phyloP scores from a whole-genome alignment of 2,113 vertebrate species.

The Acinonyx jubatus region DNA sequence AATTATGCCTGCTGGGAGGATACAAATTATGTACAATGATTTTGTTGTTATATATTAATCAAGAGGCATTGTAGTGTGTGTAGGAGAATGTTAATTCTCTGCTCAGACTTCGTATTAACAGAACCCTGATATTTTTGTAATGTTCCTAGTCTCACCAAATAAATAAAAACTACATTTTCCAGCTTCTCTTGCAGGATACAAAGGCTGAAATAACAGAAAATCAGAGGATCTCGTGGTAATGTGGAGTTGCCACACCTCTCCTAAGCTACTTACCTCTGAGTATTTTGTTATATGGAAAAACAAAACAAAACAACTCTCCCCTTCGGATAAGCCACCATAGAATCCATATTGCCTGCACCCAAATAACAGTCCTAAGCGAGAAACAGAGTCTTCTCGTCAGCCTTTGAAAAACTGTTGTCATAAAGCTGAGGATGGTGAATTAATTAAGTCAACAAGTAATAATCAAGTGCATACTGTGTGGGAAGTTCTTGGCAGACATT shows the following conservation, averaged over 20 bases:
- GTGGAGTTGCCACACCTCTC: neutral
- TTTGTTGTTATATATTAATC: neutral
- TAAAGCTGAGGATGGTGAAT: neutral
- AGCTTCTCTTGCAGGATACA: neutral
- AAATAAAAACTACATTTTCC: neutral
- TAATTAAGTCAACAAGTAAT: neutral
- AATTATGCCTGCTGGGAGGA: neutral
- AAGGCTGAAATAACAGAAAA: neutral
- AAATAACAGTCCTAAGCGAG: neutral
- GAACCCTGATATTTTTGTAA: neutral
- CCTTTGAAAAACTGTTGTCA: neutral
- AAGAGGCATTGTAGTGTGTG: neutral
- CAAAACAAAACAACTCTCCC: neutral
- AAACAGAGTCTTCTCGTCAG: neutral
- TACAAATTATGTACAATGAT: neutral
- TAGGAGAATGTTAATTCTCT: neutral
- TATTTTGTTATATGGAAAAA: neutral
- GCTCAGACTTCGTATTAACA: neutral
- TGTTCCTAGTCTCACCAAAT: neutral
- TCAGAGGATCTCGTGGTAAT: neutral
- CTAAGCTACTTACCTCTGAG: neutral
- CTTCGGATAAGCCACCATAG: neutral
- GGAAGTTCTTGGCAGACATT: neutral
- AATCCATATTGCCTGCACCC: neutral
- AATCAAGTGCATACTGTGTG: neutral